Evolutionary conservation across 2,797 vertebrate species (phyloP).

Genomic region (Pterois miles): DNA sequence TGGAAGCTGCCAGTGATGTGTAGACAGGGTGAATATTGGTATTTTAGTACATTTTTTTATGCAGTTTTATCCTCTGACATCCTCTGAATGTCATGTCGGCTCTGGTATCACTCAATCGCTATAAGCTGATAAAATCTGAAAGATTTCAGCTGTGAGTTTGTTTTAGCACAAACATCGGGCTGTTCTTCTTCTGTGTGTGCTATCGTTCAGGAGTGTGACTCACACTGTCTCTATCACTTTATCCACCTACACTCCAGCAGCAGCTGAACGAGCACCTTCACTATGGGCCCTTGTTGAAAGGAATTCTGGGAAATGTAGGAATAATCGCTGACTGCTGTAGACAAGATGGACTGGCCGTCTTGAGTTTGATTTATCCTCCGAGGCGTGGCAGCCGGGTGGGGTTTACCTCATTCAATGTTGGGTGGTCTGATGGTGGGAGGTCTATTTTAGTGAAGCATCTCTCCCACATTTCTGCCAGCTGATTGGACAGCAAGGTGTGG

Average conservation of each 20-base stretch:
- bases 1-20: not conserved
- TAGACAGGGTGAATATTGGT: too few relatives aligned
- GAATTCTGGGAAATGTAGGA: slow-evolving; percentile 26
- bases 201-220: not conserved
- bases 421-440: slow-evolving; percentile 53
- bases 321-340: not conserved
- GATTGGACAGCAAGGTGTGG: slow-evolving; percentile 49
- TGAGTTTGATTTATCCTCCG: not conserved
- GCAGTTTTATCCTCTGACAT: not conserved
- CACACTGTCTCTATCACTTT: not conserved
- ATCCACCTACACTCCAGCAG: slow-evolving; percentile 2
- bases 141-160: not conserved
- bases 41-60: too few relatives aligned
- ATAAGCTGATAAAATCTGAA: not conserved
- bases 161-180: not conserved
- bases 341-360: not conserved
- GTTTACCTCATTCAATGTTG: not conserved
- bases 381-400: slow-evolving; percentile 1
- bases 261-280: not conserved
- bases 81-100: not conserved
- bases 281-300: not conserved
- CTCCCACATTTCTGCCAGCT: slow-evolving; percentile 47
- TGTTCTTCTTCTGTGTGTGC: not conserved
- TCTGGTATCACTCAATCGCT: not conserved
- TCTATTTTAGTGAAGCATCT: slow-evolving; percentile 35